phyloP scores from a whole-genome alignment of 2,797 vertebrate genomes.

The Phrynocephalus forsythii region DNA sequence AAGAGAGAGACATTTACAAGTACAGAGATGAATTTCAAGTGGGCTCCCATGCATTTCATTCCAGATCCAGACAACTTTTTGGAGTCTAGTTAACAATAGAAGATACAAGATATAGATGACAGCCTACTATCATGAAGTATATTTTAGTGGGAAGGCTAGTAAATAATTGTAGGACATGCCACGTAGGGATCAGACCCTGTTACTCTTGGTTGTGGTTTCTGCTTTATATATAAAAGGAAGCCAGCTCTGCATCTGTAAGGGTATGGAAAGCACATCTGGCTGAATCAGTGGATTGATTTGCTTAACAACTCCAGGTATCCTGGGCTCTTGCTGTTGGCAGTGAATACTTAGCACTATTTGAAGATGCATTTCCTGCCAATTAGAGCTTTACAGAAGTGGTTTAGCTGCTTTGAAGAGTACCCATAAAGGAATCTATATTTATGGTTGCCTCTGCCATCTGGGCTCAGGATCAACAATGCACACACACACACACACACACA shows the following conservation, averaged over 20 bases:
- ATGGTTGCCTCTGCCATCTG: slow-evolving; percentile 26
- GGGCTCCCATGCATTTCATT: background rate
- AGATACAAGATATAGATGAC: background rate
- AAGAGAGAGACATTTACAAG: background rate
- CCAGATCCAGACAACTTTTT: slow-evolving; percentile 7
- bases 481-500: too few species aligned
- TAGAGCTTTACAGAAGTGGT: slow-evolving; percentile 38
- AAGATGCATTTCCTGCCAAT: slow-evolving; percentile 50
- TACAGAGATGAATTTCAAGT: background rate
- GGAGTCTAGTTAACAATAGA: background rate
- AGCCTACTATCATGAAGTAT: background rate
- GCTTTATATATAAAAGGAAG: slow-evolving; percentile 17
- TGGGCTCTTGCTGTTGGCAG: slow-evolving; percentile 35
- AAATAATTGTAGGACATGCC: background rate
- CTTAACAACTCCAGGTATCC: slow-evolving; percentile 46
- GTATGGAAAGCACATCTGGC: slow-evolving; percentile 28
- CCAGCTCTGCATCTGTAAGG: slow-evolving; percentile 19
- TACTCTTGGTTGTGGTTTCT: slow-evolving; percentile 1
- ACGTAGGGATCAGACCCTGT: background rate
- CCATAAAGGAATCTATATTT: slow-evolving; percentile 36
- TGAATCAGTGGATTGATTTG: slow-evolving; percentile 37
- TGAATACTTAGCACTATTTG: slow-evolving; percentile 43
- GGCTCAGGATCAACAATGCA: background rate
- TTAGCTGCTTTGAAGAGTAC: slow-evolving; percentile 33
- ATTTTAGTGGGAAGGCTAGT: background rate